These are phyloP conservation scores for Cryptosula pallasiana DNA, from an alignment of 2,888 invertebrate genomes.

Conservation along the genomic window DNA sequence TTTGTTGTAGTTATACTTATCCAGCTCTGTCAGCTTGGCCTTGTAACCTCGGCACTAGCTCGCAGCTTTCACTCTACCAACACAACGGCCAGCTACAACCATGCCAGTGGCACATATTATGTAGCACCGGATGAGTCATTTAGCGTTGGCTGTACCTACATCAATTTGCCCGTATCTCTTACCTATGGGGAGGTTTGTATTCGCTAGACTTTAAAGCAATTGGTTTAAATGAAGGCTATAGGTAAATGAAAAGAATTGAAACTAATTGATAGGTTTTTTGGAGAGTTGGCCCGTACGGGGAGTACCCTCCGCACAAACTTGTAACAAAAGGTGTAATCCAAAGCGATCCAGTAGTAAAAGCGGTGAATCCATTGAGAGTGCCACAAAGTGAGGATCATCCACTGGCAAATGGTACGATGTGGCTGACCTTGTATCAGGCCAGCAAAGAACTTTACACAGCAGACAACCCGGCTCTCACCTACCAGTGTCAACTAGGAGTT, in stretches of 20 bases:
- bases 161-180: background rate
- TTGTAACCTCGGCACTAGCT: too few species aligned
- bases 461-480: background rate
- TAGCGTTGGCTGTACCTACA: background rate
- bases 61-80: background rate
- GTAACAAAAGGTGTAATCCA: too few species aligned
- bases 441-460: background rate
- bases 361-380: too few species aligned
- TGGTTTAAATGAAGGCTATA: too few species aligned
- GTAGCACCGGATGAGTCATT: background rate
- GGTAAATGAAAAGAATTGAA: too few species aligned
- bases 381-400: background rate
- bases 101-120: background rate
- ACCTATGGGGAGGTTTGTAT: background rate
- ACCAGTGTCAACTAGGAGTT: background rate
- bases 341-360: too few species aligned
- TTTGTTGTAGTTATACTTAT: background rate
- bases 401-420: background rate
- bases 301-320: too few species aligned
- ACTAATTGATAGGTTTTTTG: too few species aligned
- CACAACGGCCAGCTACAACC: background rate
- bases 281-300: too few species aligned
- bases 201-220: background rate
- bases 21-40: too few species aligned
- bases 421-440: background rate